Evolutionary conservation across 2,797 vertebrate species (phyloP).

Genomic region (Takifugu rubripes): DNA sequence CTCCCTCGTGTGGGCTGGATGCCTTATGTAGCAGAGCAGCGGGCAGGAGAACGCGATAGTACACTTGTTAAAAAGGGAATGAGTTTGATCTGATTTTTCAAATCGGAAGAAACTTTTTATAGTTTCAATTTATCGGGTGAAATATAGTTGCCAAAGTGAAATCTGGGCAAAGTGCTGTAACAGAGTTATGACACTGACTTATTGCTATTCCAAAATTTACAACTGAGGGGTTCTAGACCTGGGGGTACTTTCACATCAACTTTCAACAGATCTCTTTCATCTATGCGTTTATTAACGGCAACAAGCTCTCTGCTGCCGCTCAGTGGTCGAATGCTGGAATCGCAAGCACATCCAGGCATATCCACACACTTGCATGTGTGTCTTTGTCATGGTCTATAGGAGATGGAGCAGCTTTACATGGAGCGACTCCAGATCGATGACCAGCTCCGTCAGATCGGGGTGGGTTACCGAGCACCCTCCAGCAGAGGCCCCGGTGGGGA

Average conservation of each 20-base stretch:
- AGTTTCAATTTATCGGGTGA: no score
- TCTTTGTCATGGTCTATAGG: constrained; percentile 59
- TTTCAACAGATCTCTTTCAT: no score
- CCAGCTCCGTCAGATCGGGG: constrained; percentile 88
- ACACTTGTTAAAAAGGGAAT: no score
- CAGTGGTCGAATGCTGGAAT: constrained; percentile 13
- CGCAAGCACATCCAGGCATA: no score
- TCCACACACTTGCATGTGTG: neutral
- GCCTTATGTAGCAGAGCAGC: neutral
- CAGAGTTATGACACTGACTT: no score
- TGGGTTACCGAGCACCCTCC: constrained; percentile 81
- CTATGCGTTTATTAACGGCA: neutral
- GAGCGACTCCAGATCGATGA: constrained; percentile 91
- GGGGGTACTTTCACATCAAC: no score
- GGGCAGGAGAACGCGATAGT: neutral
- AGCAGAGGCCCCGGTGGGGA: constrained; percentile 67
- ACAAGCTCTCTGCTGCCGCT: constrained; percentile 18
- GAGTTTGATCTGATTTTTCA: no score
- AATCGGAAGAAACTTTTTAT: no score
- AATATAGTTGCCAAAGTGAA: no score
- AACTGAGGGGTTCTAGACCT: no score
- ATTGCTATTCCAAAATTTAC: no score
- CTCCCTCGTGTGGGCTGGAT: neutral
- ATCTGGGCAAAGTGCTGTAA: no score
- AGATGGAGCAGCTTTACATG: constrained; percentile 87